Evolutionary conservation across 2,113 vertebrate genomes (phyloP).

Genomic region (Scophthalmus maximus): DNA sequence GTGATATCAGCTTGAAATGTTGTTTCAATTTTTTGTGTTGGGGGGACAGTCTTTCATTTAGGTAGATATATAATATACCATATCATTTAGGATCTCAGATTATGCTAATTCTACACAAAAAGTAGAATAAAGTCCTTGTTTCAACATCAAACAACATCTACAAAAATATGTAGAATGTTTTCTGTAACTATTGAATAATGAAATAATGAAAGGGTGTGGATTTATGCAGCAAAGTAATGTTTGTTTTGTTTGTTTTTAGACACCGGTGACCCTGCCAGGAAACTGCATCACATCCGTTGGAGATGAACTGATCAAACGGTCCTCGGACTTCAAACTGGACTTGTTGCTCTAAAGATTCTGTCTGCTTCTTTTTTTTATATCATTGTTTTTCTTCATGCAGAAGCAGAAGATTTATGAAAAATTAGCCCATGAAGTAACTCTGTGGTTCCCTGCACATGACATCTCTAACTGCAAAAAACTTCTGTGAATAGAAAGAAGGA

Average conservation of each 20-base stretch:
- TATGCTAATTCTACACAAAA: background rate
- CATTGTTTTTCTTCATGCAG: background rate
- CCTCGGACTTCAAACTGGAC: slow-evolving; percentile 8
- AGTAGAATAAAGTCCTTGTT: background rate
- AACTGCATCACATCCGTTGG: background rate
- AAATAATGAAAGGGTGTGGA: background rate
- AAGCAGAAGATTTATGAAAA: background rate
- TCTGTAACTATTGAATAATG: background rate
- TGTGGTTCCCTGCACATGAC: background rate
- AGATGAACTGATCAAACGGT: background rate
- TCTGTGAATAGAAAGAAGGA: slow-evolving; percentile 6
- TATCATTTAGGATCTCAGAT: background rate
- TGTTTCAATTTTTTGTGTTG: background rate
- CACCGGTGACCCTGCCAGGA: background rate
- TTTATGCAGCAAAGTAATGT: background rate
- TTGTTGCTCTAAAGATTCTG: slow-evolving; percentile 18
- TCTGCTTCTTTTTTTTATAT: background rate
- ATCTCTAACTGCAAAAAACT: background rate
- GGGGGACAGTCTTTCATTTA: background rate
- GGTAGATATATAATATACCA: no score
- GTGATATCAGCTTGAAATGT: background rate
- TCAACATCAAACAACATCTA: background rate
- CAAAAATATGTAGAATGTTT: background rate
- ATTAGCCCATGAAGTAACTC: background rate
- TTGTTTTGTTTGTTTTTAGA: slow-evolving; percentile 58